Evolutionary conservation across 2,888 invertebrate species (phyloP).

Genomic region (Oligia fasciuncula): DNA sequence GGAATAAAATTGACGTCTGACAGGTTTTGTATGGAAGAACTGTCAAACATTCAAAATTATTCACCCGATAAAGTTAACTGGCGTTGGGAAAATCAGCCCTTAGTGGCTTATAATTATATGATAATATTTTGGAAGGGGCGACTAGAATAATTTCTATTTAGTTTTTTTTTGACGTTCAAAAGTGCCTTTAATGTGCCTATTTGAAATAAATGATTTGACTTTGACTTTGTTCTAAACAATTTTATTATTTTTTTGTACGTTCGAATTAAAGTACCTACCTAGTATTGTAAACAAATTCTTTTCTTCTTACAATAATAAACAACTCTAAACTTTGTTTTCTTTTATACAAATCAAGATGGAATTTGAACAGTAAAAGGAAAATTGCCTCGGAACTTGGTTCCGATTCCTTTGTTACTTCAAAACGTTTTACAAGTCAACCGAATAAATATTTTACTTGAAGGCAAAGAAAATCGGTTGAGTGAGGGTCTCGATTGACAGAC

Average conservation of each 20-base stretch:
- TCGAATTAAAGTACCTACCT: background rate
- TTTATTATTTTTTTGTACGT: background rate
- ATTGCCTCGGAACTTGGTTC: constrained; percentile 36
- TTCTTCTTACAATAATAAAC: constrained; percentile 11
- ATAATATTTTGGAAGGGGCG: no score
- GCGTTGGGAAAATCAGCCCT: no score
- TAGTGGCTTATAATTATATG: no score
- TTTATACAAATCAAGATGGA: constrained; percentile 25
- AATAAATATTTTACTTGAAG: constrained; percentile 55
- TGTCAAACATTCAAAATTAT: no score
- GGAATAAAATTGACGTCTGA: no score
- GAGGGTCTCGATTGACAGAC: constrained; percentile 39
- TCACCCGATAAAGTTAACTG: no score
- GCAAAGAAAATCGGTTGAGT: constrained; percentile 27
- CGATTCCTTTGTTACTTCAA: constrained; percentile 36
- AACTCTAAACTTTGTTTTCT: constrained; percentile 28
- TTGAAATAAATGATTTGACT: no score
- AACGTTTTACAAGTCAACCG: constrained; percentile 35
- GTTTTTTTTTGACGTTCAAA: no score
- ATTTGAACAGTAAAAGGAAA: constrained; percentile 33
- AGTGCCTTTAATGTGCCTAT: no score
- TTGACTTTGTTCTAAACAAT: background rate
- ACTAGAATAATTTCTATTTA: no score
- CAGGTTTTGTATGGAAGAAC: no score
- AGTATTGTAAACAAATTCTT: constrained; percentile 14